These are phyloP conservation scores for Sciurus vulgaris DNA, from an alignment of 2,797 vertebrate genomes.

Conservation along the genomic window DNA sequence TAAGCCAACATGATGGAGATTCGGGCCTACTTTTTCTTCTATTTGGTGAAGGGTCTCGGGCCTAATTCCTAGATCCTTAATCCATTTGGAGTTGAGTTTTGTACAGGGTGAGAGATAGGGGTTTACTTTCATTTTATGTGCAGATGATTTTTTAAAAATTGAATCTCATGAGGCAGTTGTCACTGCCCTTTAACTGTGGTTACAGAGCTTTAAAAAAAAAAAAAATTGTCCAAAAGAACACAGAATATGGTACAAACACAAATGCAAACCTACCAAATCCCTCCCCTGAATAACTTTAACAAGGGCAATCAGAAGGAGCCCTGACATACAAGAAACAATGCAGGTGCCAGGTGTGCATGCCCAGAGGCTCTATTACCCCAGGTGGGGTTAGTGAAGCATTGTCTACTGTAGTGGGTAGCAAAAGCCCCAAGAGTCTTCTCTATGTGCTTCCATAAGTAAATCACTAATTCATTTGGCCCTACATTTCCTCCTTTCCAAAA, in stretches of 20 bases:
- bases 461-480: not conserved
- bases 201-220: not conserved
- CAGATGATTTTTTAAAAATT: not conserved
- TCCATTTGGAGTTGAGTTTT: too few relatives aligned
- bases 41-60: too few relatives aligned
- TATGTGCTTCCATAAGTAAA: not conserved
- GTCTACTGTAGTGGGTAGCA: not conserved
- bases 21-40: too few relatives aligned
- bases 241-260: not conserved
- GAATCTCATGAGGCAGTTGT: not conserved
- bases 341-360: not conserved
- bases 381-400: not conserved
- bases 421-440: not conserved
- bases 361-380: not conserved
- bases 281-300: not conserved
- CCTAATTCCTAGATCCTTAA: too few relatives aligned
- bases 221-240: not conserved
- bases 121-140: too few relatives aligned
- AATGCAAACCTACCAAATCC: not conserved
- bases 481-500: constrained; percentile 18
- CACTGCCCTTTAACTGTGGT: not conserved
- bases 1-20: too few relatives aligned
- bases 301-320: not conserved
- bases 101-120: too few relatives aligned
- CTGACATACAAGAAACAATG: not conserved